phyloP scores from a whole-genome alignment of 2,113 vertebrate genomes.

The Carassius gibelio region DNA sequence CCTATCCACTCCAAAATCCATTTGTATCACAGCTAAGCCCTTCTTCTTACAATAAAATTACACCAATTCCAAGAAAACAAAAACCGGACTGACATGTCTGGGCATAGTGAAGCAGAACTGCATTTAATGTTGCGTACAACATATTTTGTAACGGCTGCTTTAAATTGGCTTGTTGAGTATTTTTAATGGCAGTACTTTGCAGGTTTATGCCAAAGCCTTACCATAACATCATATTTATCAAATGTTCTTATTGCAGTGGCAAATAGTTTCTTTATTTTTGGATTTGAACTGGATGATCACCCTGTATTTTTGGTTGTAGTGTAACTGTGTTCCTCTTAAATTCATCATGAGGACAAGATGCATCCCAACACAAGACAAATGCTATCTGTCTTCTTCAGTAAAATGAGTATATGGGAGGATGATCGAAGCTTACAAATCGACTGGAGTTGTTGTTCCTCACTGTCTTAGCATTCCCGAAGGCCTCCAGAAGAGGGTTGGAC shows the following conservation, averaged over 20 bases:
- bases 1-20: slow-evolving; percentile 25
- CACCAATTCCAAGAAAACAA: slow-evolving; percentile 41
- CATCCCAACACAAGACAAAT: slow-evolving; percentile 1
- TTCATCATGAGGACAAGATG: background rate
- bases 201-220: slow-evolving; percentile 5
- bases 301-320: slow-evolving; percentile 39
- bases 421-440: slow-evolving; percentile 87
- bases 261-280: background rate
- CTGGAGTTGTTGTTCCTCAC: slow-evolving; percentile 99
- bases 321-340: slow-evolving; percentile 27
- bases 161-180: background rate
- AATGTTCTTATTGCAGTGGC: background rate
- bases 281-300: slow-evolving; percentile 42
- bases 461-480: slow-evolving; percentile 97
- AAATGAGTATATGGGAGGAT: background rate
- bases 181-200: slow-evolving; percentile 2
- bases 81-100: slow-evolving; percentile 36
- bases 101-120: background rate
- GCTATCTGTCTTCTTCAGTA: slow-evolving; percentile 43
- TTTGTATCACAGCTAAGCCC: slow-evolving; percentile 48
- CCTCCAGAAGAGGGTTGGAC: slow-evolving; percentile 95
- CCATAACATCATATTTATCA: background rate
- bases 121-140: background rate
- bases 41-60: slow-evolving; percentile 33
- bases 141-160: background rate